Percentiles rank a stretch among this genome's conserved stretches.
phyloP scores from a whole-genome alignment of 2,888 invertebrate species.

The Melangyna quadrimaculata region DNA sequence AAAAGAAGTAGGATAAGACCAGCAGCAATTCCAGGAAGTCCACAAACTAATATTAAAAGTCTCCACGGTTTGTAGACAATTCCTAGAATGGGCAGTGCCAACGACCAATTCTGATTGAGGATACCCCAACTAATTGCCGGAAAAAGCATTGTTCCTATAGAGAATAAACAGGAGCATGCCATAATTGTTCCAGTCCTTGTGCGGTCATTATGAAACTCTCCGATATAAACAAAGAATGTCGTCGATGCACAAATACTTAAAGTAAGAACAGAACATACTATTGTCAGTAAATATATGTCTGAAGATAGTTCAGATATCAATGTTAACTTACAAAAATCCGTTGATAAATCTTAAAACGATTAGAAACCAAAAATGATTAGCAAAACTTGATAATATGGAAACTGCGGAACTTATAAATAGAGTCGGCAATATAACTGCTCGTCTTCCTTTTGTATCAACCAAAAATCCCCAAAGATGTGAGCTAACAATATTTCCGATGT shows the following conservation, averaged over 20 bases:
- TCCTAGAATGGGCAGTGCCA: slow-evolving; percentile 73
- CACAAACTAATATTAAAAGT: slow-evolving; percentile 76
- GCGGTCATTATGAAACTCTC: slow-evolving; percentile 82
- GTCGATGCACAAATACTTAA: slow-evolving; percentile 80
- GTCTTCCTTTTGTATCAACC: slow-evolving; percentile 82
- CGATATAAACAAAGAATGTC: slow-evolving; percentile 82
- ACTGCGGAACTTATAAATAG: slow-evolving; percentile 80
- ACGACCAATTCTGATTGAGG: slow-evolving; percentile 76
- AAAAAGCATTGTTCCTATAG: slow-evolving; percentile 75
- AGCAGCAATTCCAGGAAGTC: slow-evolving; percentile 75
- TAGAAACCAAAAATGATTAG: slow-evolving; percentile 81
- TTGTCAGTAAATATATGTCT: no score
- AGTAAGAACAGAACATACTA: no score
- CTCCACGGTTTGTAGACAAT: slow-evolving; percentile 78
- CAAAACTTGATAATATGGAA: slow-evolving; percentile 81
- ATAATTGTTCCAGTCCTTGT: slow-evolving; percentile 80
- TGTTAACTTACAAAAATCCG: slow-evolving; percentile 83
- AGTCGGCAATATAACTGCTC: slow-evolving; percentile 81
- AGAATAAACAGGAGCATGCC: slow-evolving; percentile 76
- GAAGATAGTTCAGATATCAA: no score
- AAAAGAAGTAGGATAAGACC: slow-evolving; percentile 73
- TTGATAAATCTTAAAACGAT: slow-evolving; percentile 82
- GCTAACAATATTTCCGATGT: slow-evolving; percentile 81
- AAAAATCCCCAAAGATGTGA: slow-evolving; percentile 83
- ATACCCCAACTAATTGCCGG: slow-evolving; percentile 76